Evolutionary conservation across 1,140 invertebrate genomes (phyloP).

Genomic region (Phortica variegata): DNA sequence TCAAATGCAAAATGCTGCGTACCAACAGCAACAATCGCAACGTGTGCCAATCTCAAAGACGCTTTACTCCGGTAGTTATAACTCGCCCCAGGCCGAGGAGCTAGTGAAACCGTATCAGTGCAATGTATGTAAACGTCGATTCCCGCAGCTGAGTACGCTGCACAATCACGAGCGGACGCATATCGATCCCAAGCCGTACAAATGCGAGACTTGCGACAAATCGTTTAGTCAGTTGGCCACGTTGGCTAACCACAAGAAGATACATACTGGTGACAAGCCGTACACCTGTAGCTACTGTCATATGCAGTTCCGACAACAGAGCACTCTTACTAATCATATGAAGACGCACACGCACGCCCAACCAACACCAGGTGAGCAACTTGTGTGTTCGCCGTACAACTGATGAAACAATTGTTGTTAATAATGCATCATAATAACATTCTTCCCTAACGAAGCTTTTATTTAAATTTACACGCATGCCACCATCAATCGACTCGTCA

Average conservation of each 20-base stretch:
- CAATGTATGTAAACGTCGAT: constrained; percentile 52
- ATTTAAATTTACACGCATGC: constrained; percentile 57
- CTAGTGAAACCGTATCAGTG: constrained; percentile 57
- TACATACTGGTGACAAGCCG: constrained; percentile 55
- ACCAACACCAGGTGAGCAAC: constrained; percentile 34
- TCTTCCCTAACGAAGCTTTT: constrained; percentile 57
- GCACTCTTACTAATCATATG: constrained; percentile 54
- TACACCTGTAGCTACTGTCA: constrained; percentile 54
- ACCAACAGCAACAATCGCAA: constrained; percentile 35
- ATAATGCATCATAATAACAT: constrained; percentile 50
- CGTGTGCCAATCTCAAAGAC: constrained; percentile 53
- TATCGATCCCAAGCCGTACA: constrained; percentile 56
- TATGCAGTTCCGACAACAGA: constrained; percentile 54
- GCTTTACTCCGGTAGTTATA: constrained; percentile 50
- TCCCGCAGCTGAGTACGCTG: constrained; percentile 53
- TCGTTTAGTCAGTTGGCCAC: constrained; percentile 51
- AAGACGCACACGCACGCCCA: constrained; percentile 52
- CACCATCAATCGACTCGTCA: constrained; percentile 16
- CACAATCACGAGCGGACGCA: constrained; percentile 56
- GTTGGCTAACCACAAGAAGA: constrained; percentile 54
- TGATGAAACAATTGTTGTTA: constrained; percentile 52
- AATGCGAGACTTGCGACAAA: constrained; percentile 54
- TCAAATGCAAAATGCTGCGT: constrained; percentile 40
- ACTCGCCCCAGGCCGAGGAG: constrained; percentile 50
- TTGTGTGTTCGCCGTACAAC: constrained; percentile 45